Base-by-base conservation (phyloP, 2,797 vertebrate genomes). In the Alcedo quadribrachys region DNA sequence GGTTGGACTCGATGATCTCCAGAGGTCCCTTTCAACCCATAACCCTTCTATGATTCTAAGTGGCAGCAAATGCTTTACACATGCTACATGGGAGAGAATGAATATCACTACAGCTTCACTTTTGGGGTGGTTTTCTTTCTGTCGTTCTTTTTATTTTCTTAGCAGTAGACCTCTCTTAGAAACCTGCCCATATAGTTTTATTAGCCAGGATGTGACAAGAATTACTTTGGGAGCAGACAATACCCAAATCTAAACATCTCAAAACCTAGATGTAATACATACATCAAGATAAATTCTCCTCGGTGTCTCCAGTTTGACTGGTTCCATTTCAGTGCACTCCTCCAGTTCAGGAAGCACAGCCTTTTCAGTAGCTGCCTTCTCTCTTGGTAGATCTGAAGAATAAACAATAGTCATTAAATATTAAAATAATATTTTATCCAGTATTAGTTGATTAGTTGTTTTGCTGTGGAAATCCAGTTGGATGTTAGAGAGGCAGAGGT, bases 261-360 rank as follows among this genome's bases (percentile, higher is more conserved):
- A 21, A 17, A 58, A 70, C 27, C 30, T 61, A 42, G 75, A n/a
- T 37, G 28, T 17, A 68, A 58, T 78, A 97, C 98, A 3, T 97
- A 98, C 98, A 3, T 98, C 96, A 2, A 99, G 97, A 61, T 53
- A 90, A 70, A 99, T 92, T 27, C 94, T 94, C 63, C 90, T 71
- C 8, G 83, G 58, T 8, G 15, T n/a, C 33, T 97, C 92, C 48
- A 94, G 83, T 22, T 74, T 58, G 62, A 97, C 84, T n/a, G 96
- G 96, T 62, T 98, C 97, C n/a, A 96, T 83, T 24, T 97, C 95
- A 50, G 98, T 96, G 54, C 28, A 65, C 16, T 97, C 94, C 15
- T 78, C 60, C 25, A 97, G 91, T 78, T 98, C 97, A 40, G 97
- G 97, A 60, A 98, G 87, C 45, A 92, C 1, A 3, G 51, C 45